A percentile compares a stretch with the other conserved stretches of the same genome.
These are phyloP conservation scores for Anguilla rostrata DNA, from an alignment of 2,113 vertebrate genomes.

Conservation along the genomic window DNA sequence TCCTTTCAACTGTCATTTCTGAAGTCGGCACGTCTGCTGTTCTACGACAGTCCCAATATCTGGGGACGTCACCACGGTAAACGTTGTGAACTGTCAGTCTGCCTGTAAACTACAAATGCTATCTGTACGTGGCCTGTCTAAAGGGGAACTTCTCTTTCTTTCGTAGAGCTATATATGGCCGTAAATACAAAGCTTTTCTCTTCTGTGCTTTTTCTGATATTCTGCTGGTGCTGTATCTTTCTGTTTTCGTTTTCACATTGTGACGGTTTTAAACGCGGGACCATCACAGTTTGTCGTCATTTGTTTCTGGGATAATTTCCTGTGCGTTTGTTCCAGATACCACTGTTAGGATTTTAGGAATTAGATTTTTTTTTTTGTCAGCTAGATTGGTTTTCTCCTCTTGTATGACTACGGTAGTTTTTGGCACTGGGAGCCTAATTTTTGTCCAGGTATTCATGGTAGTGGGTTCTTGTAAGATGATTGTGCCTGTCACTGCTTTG, in stretches of 20 bases:
- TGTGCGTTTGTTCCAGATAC: not conserved
- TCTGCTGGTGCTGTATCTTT: not conserved
- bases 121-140: not conserved
- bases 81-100: not conserved
- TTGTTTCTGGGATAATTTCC: not conserved
- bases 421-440: not conserved
- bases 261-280: constrained; percentile 2
- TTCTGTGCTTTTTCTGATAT: not conserved
- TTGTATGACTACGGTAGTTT: not conserved
- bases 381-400: not conserved
- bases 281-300: not conserved
- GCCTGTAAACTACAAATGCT: not conserved
- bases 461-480: not conserved
- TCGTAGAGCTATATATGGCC: not conserved
- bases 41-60: not conserved
- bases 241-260: not conserved
- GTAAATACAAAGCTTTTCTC: not conserved
- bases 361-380: not conserved
- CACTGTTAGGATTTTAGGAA: not conserved
- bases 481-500: constrained; percentile 7
- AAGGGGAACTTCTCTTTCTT: not conserved
- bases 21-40: not conserved
- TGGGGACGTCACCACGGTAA: not conserved
- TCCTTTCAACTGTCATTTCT: not conserved
- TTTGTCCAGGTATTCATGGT: not conserved